Base-by-base conservation (phyloP, 2,113 vertebrate species). In the Hyaena hyaena region DNA sequence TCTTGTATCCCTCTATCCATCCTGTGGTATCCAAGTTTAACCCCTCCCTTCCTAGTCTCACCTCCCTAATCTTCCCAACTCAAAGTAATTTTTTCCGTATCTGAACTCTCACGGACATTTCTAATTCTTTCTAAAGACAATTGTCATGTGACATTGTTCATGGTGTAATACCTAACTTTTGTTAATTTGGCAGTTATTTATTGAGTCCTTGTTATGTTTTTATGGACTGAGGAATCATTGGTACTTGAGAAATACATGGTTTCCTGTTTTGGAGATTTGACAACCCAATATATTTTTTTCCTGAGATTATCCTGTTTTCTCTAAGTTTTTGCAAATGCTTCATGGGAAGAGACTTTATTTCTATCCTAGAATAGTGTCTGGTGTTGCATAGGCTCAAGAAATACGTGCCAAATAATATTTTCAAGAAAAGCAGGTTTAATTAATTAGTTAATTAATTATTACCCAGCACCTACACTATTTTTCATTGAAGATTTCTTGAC, bases 291-390 rank as follows among this genome's bases (percentile, higher is more conserved):
- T 7, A 88, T 88, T 85, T 96, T 58, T 31, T 86, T 71, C 55
- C 66, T 86, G 21, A 58, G 11, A 53, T 89, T 94, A 61, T 86
- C 11, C 8, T 87, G 17, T 97, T 96, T 96, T 16, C 12, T 93
- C 31, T 76, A 91, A 91, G n/a, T 63, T 86, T 95, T 87, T 92
- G 58, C 17, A 71, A 89, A 82, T 90, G n/a, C 24, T 61, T 84
- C n/a, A 35, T 48, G 11, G 50, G 58, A 12, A 39, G 24, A 93
- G 31, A 93, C 3, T 66, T 96, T 69, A 48, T 71, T 24, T 91
- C 50, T 90, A 23, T 76, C 8, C 43, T 88, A 93, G 55, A 80
- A 65, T 55, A 81, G 24, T 65, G 31, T 76, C 21, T 69, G n/a
- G 11, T 77, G 48, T 77, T 77, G 35, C 82, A 6, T 48, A 63